A percentile compares a stretch with the other conserved stretches of the same genome.
Conservation (phyloP, 2,888 invertebrate genomes). For the Pseudococcus longispinus region DNA sequence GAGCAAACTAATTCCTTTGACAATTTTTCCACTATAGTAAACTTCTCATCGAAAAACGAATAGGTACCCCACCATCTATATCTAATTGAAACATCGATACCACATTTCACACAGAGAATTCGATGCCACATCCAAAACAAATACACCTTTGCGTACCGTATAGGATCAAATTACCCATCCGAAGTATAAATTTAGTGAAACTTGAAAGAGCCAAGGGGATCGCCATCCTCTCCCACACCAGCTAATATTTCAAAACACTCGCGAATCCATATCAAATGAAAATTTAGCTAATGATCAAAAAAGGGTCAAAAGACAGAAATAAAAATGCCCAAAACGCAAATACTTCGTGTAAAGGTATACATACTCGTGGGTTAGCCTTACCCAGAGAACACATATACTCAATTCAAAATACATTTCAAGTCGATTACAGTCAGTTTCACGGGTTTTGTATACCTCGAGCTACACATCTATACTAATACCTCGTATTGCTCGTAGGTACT, state of each 20-base stretch:
- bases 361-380: neutral
- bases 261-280: neutral
- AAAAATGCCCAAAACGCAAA: neutral
- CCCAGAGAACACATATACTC: neutral
- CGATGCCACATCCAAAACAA: too few relatives aligned
- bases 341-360: neutral
- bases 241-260: neutral
- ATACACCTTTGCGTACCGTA: too few relatives aligned
- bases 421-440: neutral
- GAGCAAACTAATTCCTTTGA: too few relatives aligned
- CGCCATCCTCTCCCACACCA: neutral
- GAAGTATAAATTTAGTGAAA: neutral
- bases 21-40: too few relatives aligned
- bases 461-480: neutral
- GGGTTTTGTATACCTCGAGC: neutral
- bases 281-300: conserved; percentile 6
- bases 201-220: neutral
- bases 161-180: too few relatives aligned
- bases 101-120: too few relatives aligned
- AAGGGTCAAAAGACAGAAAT: neutral
- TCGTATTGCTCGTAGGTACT: neutral
- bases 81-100: too few relatives aligned
- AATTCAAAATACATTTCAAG: conserved; percentile 2
- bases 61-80: too few relatives aligned
- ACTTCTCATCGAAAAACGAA: too few relatives aligned